phyloP scores from a whole-genome alignment of 2,113 vertebrate species.

The Polyodon spathula region DNA sequence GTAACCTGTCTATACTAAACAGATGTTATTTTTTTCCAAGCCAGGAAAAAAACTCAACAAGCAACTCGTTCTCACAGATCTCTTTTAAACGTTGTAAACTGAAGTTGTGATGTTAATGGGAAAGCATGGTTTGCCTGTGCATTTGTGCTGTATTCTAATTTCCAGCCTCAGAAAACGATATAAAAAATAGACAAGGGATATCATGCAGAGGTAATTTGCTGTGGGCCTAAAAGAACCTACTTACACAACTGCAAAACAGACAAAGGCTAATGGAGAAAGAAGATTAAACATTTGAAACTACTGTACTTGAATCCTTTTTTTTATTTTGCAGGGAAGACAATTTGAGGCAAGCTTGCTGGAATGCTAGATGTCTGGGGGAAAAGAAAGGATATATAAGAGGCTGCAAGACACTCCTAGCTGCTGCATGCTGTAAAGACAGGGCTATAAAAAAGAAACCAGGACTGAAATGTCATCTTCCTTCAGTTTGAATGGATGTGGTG shows the following conservation, averaged over 20 bases:
- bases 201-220: constrained; percentile 43
- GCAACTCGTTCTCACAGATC: neutral
- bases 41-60: constrained; percentile 10
- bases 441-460: no score
- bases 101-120: constrained; percentile 7
- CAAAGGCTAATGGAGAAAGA: constrained; percentile 27
- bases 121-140: constrained; percentile 13
- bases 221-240: constrained; percentile 41
- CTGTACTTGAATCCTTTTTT: no score
- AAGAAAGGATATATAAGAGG: no score
- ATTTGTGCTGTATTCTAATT: constrained; percentile 12
- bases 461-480: no score
- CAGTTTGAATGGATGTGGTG: no score
- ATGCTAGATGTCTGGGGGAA: no score
- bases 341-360: no score
- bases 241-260: constrained; percentile 32
- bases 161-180: constrained; percentile 15
- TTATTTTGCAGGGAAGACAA: no score
- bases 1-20: neutral
- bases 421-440: no score
- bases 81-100: constrained; percentile 12
- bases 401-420: no score
- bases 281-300: constrained; percentile 31
- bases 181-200: constrained; percentile 21
- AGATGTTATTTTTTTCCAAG: neutral